Evolutionary conservation across 2,888 invertebrate species (phyloP).

Genomic region (Parnassius smintheus): DNA sequence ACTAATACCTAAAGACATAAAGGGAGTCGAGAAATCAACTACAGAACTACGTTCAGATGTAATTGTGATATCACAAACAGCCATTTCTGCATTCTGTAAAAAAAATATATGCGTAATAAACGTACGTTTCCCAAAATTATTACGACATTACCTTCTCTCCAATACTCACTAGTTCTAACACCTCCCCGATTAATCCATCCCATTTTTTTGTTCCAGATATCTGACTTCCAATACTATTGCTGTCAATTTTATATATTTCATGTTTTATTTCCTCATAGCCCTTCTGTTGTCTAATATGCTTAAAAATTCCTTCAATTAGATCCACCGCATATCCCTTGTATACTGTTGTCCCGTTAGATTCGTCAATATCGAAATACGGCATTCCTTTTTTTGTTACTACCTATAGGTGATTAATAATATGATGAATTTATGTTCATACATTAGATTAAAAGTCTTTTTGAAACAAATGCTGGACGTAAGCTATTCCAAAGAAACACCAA

Average conservation of each 20-base stretch:
- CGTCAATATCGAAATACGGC: slow-evolving; percentile 55
- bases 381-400: slow-evolving; percentile 74
- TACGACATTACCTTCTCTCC: background rate
- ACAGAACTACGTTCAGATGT: slow-evolving; percentile 92
- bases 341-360: slow-evolving; percentile 52
- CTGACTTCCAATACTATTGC: slow-evolving; percentile 84
- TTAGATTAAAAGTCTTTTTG: too few species aligned
- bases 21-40: slow-evolving; percentile 97
- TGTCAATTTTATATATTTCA: slow-evolving; percentile 84
- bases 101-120: background rate
- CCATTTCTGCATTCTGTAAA: slow-evolving; percentile 93
- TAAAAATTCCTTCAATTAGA: slow-evolving; percentile 87
- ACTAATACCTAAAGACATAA: slow-evolving; percentile 96
- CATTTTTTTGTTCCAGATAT: slow-evolving; percentile 85
- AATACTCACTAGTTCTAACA: slow-evolving; percentile 85
- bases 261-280: slow-evolving; percentile 73
- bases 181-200: slow-evolving; percentile 87
- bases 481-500: background rate
- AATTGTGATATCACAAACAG: slow-evolving; percentile 96
- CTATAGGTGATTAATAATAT: slow-evolving; percentile 61
- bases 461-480: too few species aligned
- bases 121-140: background rate
- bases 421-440: background rate
- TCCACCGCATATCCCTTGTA: slow-evolving; percentile 94
- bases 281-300: slow-evolving; percentile 46